Evolutionary conservation across 2,888 invertebrate genomes (phyloP), one percentile per base, ranked within the genome.

Genomic region (Sesamia inferens): DNA sequence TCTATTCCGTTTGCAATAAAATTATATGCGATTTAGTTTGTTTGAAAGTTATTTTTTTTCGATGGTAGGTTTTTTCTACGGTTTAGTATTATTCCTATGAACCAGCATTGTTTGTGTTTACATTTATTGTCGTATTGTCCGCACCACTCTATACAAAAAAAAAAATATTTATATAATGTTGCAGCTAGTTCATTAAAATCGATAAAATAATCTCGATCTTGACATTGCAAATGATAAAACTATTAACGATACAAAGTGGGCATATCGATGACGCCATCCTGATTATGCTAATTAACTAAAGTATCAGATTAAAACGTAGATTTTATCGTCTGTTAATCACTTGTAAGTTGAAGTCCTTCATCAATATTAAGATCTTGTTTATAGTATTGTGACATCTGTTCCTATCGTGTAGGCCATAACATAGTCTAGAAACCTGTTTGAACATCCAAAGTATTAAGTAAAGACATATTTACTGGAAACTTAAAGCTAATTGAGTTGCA

Each of bases 321-420:
- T 76, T 2, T 77, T 62, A 54, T 76, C 47, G 19, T 70, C 42
- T 78, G 24, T 54, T 24, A 61, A 71, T 48, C 59, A 16, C 13
- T 59, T 44, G n/a, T 22, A 44, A 70, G 31, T 55, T 42, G 65
- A 44, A n/a, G 42, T 71, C 59, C 64, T 76, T 72, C 22, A n/a
- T 65, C 14, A 55, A 57, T 14, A 65, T 71, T 61, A 61, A 24
- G 19, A 44, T 31, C 55, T 54, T 71, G 71, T 71, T 42, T 61
- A 0, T 24, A 24, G 22, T 58, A 4, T 16, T 55, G 39, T 39
- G 16, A 19, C 48, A 48, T 44, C 48, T 5, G n/a, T 51, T 61
- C 31, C 10, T 24, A 59, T 61, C 13, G 13, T 54, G 5, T 47
- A 13, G 44, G 8, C 39, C 6, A 14, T 55, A 62, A 22, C 7